Evolutionary conservation across 2,888 invertebrate species (phyloP).

Genomic region (Dascillus cervinus): DNA sequence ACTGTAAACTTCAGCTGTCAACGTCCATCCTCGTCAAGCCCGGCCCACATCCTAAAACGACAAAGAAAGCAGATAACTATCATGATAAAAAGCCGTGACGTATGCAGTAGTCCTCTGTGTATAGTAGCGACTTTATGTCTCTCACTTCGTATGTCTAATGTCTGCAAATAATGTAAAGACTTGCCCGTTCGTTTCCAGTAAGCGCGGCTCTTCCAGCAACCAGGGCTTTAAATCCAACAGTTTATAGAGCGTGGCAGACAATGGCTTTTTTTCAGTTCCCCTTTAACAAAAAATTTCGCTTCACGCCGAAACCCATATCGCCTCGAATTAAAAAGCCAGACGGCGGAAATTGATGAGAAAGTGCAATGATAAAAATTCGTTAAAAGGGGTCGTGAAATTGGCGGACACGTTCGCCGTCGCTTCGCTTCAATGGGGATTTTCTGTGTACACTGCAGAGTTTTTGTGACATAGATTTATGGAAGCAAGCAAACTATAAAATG

Average conservation of each 20-base stretch:
- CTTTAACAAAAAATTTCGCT: no score
- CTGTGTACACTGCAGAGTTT: no score
- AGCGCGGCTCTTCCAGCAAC: slow-evolving; percentile 26
- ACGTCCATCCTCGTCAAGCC: slow-evolving; percentile 31
- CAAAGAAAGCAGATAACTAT: slow-evolving; percentile 30
- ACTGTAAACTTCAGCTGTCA: slow-evolving; percentile 33
- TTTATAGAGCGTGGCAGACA: slow-evolving; percentile 40
- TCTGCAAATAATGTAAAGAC: slow-evolving; percentile 35
- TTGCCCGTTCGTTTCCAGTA: slow-evolving; percentile 27
- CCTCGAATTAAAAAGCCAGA: no score
- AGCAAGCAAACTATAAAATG: slow-evolving; percentile 1
- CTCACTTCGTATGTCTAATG: slow-evolving; percentile 31
- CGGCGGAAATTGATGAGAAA: no score
- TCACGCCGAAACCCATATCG: no score
- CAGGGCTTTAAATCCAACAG: slow-evolving; percentile 35
- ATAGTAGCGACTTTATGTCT: slow-evolving; percentile 31
- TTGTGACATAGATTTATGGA: no score
- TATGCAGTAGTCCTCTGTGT: slow-evolving; percentile 33
- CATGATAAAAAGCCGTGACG: slow-evolving; percentile 37
- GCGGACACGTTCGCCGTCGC: no score
- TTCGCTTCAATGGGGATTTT: no score
- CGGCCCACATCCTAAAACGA: slow-evolving; percentile 25
- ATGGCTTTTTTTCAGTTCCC: slow-evolving; percentile 22
- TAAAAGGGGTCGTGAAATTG: no score
- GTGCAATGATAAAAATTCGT: no score